A percentile compares a stretch with the other conserved stretches of the same genome.
Conservation (phyloP, 2,113 vertebrate species). For the Seriola aureovittata region DNA sequence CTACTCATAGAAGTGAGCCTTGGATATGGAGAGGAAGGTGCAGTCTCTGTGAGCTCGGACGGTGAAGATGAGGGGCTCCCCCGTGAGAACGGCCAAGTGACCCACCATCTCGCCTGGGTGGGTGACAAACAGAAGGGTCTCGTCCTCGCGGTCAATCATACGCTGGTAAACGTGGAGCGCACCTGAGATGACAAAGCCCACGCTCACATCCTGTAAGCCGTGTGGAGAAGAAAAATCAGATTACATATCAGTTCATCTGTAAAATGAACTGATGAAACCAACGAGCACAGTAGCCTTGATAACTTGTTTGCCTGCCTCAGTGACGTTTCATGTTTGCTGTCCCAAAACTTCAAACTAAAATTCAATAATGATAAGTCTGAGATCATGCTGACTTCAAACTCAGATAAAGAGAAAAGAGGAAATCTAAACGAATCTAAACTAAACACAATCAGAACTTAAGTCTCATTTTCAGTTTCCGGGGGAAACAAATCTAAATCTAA, state of each 20-base stretch:
- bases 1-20: constrained; percentile 97
- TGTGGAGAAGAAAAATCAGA: neutral
- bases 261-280: neutral
- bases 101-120: constrained; percentile 95
- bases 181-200: constrained; percentile 94
- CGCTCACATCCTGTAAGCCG: constrained; percentile 87
- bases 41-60: constrained; percentile 93
- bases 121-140: constrained; percentile 91
- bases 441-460: too few relatives aligned
- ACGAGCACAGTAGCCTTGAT: too few relatives aligned
- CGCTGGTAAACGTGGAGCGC: constrained; percentile 92
- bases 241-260: neutral
- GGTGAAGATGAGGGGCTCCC: constrained; percentile 95
- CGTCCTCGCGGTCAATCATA: constrained; percentile 92
- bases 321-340: too few relatives aligned
- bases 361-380: too few relatives aligned
- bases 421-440: too few relatives aligned
- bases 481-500: too few relatives aligned
- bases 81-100: constrained; percentile 94
- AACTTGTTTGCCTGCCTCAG: too few relatives aligned
- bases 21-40: constrained; percentile 93
- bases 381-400: too few relatives aligned
- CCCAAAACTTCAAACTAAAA: too few relatives aligned
- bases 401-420: too few relatives aligned
- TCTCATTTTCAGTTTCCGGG: too few relatives aligned